Evolutionary conservation across 2,797 vertebrate genomes (phyloP).

Genomic region (Mormyrops boulengeri): DNA sequence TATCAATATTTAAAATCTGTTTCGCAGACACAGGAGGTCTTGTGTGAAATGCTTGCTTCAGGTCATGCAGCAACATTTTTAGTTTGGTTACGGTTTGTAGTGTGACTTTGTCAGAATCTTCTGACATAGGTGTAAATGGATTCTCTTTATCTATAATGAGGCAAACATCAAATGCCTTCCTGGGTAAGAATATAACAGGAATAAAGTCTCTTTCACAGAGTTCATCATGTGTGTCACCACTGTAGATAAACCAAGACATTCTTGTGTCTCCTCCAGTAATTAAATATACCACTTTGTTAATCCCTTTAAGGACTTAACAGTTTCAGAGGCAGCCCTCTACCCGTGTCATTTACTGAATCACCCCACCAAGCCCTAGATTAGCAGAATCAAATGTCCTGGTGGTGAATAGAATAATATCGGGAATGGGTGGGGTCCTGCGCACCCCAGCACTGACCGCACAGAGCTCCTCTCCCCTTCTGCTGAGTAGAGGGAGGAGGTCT

Average conservation of each 20-base stretch:
- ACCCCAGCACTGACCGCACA: neutral
- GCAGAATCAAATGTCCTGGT: neutral
- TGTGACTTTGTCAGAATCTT: neutral
- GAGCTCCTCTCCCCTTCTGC: neutral
- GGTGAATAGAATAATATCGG: neutral
- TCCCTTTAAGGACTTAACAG: neutral
- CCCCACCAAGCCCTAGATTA: neutral
- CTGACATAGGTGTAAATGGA: neutral
- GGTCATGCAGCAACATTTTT: neutral
- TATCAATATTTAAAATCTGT: neutral
- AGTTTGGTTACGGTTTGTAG: neutral
- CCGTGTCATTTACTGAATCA: neutral
- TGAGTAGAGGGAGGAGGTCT: slow-evolving; percentile 85
- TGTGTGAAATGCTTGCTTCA: neutral
- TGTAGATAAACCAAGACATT: neutral
- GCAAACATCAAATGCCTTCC: neutral
- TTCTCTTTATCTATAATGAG: neutral
- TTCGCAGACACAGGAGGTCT: neutral
- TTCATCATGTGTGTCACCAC: neutral
- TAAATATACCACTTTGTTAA: slow-evolving; percentile 10
- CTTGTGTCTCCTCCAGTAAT: neutral
- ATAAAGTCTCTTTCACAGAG: neutral
- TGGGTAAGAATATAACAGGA: neutral
- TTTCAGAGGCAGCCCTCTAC: neutral
- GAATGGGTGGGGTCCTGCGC: neutral